Base-by-base conservation (phyloP, 1,140 invertebrate genomes). In the Drosophila pandora region DNA sequence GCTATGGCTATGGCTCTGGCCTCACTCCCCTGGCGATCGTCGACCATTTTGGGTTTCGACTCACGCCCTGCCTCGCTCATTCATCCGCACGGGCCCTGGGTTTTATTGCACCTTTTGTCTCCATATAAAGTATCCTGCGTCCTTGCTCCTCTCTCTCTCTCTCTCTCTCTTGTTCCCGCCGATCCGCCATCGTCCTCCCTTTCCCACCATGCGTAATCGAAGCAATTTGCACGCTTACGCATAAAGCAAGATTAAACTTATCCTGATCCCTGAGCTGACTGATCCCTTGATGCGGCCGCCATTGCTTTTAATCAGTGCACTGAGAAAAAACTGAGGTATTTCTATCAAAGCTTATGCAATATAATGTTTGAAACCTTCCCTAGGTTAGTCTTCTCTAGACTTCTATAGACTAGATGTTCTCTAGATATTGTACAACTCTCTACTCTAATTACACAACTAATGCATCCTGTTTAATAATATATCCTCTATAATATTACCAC, bases 171-270 rank as follows among this genome's bases (percentile, higher is more conserved):
- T 48, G 17, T 17, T 17, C 17, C 59, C 45, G 17, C 30, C 10
- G 43, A 47, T 47, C 43, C 43, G 43, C 17, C 43, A 47, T 47
- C 6, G 9, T 10, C 9, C 9, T 22, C 43, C 21, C 47, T 13
- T 22, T 25, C 57, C 49, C 49, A 41, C 41, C 50, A 53, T 63
- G 28, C 65, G 83, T 87, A 83, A 87, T 87, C 83, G 80, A 55
- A 43, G 83, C 83, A 88, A 88, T 88, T 88, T 88, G 79, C 83
- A 88, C 83, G 83, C 83, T 88, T 88, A 85, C 82, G 79, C 82
- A 87, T 82, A 87, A 88, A 83, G 83, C 78, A 69, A 88, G 83
- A 88, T 88, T 88, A 88, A 82, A 62, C 76, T 84, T 83, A 84
- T 84, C 68, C 62, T 32, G 61, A 76, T 76, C 73, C 71, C 59